Base-by-base conservation (phyloP, 2,797 vertebrate genomes). In the Bradypodion pumilum region DNA sequence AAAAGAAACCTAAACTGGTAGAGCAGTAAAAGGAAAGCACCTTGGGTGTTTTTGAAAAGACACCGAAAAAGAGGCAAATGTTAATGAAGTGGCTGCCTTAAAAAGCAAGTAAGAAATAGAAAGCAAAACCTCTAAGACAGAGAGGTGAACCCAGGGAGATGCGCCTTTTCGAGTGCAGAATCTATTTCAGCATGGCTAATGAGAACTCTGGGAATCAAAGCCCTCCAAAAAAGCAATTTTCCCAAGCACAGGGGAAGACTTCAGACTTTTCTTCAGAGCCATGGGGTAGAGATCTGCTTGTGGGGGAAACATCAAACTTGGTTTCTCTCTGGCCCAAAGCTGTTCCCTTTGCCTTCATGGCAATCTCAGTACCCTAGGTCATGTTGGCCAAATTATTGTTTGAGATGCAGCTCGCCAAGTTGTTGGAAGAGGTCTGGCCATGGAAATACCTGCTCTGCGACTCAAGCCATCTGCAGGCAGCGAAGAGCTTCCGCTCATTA, bases 401-500 rank as follows among this genome's bases (percentile, higher is more conserved):
- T 15, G 7, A 42, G 27, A 15, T 19, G 15, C 59, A 56, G 29
- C 7, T 44, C 7, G n/a, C 6, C 66, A 68, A 59, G 42, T 35
- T 25, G 32, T 32, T 21, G 8, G 7, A 5, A 25, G 68, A 44
- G 15, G 65, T 15, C 32, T 7, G 29, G 21, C 35, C 3, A 9
- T 13, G 9, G 15, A 68, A 32, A 15, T 15, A 37, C 37, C 15
- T 73, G 23, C 19, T 35, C 40, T 37, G 44, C 35, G 77, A 73
- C 27, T 85, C 70, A 56, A n/a, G 62, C 70, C 44, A 5, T 44
- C 13, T 12, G n/a, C 68, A 78, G 16, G 79, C 74, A 91, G 82
- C 4, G 81, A 84, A 23, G 10, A 76, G 2, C 42, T 63, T 78
- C 77, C 78, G 88, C 84, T 68, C 37, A 73, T 88, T 76, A 85